Base-by-base conservation (phyloP, 2,797 vertebrate species). In the Artibeus lituratus region DNA sequence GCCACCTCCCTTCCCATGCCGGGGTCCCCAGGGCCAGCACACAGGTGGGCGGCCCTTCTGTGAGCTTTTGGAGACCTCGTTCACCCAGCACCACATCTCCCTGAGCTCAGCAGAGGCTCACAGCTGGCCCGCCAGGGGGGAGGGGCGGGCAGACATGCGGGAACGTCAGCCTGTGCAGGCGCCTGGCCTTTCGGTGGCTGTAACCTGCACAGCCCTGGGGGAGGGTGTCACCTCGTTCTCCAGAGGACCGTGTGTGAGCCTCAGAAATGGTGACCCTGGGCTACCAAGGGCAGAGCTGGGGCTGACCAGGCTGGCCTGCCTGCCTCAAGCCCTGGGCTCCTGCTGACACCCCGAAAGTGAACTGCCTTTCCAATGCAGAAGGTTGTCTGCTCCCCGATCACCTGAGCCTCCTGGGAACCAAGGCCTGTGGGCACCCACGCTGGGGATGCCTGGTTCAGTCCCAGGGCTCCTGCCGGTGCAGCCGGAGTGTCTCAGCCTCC, bases 141-240 rank as follows among this genome's bases (percentile, higher is more conserved):
- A 37, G 22, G 35, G 59, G 21, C 12, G 22, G 35, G 37, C 22
- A 29, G 29, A 7, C 7, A 11, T 2, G 10, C 0, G 21, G 57
- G 24, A 29, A 14, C 1, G 1, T 1, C 1, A 10, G 67, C 55
- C 29, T 5, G 10, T 16, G 32, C 29, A 0, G 74, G 39, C 14
- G 4, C 67, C 18, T 10, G 29, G 35, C 7, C 24, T 42, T 70
- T 87, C 15, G 2, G 35, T 3, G 7, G 55, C 78, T 51, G 7
- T 55, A 11, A n/a, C 5, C 62, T 37, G 42, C 57, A 53, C 11
- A 10, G 49, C 14, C 39, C 29, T 10, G 42, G 78, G 65, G 4
- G 10, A n/a, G 47, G 12, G 44, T 39, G 15, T 69, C 7, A 4
- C 2, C 18, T 29, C 24, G 42, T 21, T 57, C 59, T 44, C n/a